A percentile compares a stretch with the other conserved stretches of the same genome.
Evolutionary conservation across 2,888 invertebrate species (phyloP).

Genomic region (Micropterix aruncella): DNA sequence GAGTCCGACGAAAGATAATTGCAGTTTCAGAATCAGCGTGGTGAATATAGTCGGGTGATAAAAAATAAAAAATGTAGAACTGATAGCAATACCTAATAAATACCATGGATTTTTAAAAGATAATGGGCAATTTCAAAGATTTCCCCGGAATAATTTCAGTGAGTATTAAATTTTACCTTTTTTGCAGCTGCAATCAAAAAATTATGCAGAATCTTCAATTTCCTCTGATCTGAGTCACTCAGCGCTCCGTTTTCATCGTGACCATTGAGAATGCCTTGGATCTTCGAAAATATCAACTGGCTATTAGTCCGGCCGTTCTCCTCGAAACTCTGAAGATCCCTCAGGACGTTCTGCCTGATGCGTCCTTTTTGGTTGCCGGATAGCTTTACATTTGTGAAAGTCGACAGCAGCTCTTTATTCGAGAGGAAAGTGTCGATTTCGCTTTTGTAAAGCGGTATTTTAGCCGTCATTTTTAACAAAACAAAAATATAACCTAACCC

Average conservation of each 20-base stretch:
- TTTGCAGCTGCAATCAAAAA: background rate
- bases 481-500: too few relatives aligned
- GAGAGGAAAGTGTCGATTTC: background rate
- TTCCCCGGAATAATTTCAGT: too few relatives aligned
- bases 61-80: too few relatives aligned
- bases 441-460: too few relatives aligned
- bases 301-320: background rate
- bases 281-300: background rate
- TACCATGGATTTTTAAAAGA: too few relatives aligned
- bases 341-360: background rate
- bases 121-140: too few relatives aligned
- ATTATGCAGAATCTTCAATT: background rate
- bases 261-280: background rate
- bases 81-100: too few relatives aligned
- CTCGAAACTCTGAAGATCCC: background rate
- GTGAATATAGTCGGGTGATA: too few relatives aligned
- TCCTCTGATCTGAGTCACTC: background rate
- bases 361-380: background rate
- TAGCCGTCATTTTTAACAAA: too few relatives aligned
- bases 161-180: too few relatives aligned
- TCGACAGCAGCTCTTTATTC: background rate
- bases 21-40: too few relatives aligned
- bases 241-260: background rate
- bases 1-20: too few relatives aligned
- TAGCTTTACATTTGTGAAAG: background rate